A percentile compares a stretch with the other conserved stretches of the same genome.
Evolutionary conservation across 2,797 vertebrate species (phyloP).

Genomic region (Peromyscus attwateri): DNA sequence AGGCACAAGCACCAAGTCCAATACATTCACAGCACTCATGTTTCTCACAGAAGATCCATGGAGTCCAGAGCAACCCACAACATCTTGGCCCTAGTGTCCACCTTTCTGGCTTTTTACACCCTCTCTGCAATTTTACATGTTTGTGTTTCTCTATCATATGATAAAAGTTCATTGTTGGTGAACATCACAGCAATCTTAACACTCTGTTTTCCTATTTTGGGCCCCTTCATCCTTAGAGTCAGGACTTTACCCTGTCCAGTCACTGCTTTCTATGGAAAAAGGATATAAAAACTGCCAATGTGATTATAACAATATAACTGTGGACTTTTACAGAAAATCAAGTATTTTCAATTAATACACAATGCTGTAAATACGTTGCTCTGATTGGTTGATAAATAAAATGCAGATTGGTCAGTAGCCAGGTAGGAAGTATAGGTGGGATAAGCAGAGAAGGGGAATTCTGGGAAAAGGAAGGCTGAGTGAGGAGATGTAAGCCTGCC

Average conservation of each 20-base stretch:
- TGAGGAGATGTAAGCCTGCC: too few species aligned
- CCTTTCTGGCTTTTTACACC: not conserved
- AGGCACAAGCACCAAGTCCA: not conserved
- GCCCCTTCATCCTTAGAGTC: not conserved
- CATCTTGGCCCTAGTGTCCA: not conserved
- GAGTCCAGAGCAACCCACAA: not conserved
- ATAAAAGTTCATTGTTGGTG: not conserved
- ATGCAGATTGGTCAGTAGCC: too few species aligned
- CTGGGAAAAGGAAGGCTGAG: too few species aligned
- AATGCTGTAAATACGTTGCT: too few species aligned
- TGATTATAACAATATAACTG: not conserved
- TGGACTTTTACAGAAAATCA: too few species aligned
- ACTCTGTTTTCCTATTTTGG: not conserved
- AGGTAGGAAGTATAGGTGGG: too few species aligned
- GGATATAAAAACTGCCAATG: not conserved
- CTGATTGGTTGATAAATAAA: too few species aligned
- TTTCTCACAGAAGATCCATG: not conserved
- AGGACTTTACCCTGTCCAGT: too few species aligned
- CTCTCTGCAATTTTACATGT: not conserved
- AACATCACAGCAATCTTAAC: accelerated
- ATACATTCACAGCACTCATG: not conserved
- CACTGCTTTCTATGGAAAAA: not conserved
- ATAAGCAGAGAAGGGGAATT: too few species aligned
- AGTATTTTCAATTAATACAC: too few species aligned
- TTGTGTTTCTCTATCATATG: not conserved